Evolutionary conservation across 1,140 invertebrate genomes (phyloP), one percentile per base, ranked within the genome.

Genomic region (Latrodectus geometricus): DNA sequence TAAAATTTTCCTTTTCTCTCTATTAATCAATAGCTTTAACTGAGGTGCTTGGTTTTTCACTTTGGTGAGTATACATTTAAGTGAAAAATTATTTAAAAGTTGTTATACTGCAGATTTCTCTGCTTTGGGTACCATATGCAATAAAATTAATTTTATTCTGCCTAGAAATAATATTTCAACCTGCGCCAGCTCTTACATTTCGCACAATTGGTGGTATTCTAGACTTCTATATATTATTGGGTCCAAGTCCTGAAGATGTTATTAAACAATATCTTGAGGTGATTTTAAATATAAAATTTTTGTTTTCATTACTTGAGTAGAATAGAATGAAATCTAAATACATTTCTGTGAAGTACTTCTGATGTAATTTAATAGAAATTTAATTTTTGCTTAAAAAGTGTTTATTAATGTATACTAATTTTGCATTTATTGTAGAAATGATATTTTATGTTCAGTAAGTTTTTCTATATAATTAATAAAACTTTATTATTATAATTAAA

Each of bases 151-250:
- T 35, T 35, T 35, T 74, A 74, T 52, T 7, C 35, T 75, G 54
- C 79, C 52, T 21, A 87, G 95, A 97, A 90, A 92, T 96, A 35
- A 93, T 95, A 54, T 90, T 96, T 0, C 94, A 96, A 90, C 95
- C 95, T n/a, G 92, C 93, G 2, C 95, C 95, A 9, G 94, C 94
- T 0, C 92, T 96, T 65, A 96, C 95, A 0, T 96, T 94, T 89
- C 91, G 95, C 87, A 91, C 94, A 0, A 94, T 95, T 70, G 96
- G 95, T 8, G 95, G 95, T 9, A 92, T 95, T 14, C 92, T 96
- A 15, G 94, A 96, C 90, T 94, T 97, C 23, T 94, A 94, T 89
- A 92, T 96, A 88, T 94, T 96, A 89, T 86, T 95, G 85, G 96
- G 96, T 0, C 95, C 95, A 5, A 92, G 92, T 4, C 95, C 96